These are phyloP conservation scores for Idaea straminata DNA, from an alignment of 2,888 invertebrate genomes.

Conservation along the genomic window DNA sequence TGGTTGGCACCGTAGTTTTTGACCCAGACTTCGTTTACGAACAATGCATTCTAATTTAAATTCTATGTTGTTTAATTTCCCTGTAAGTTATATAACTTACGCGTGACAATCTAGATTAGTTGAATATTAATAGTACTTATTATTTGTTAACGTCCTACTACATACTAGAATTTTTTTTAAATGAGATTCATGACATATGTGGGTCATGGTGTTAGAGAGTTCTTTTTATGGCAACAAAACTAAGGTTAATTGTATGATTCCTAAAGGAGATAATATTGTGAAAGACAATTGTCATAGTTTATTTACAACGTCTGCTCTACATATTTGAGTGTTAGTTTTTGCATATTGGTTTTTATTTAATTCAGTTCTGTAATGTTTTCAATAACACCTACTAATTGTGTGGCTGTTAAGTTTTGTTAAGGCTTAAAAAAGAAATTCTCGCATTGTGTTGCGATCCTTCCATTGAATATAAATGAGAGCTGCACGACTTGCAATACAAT, in stretches of 20 bases:
- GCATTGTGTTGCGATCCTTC: slow-evolving; percentile 12
- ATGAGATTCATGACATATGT: slow-evolving; percentile 25
- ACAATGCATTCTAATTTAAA: slow-evolving; percentile 70
- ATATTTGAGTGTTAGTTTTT: no score
- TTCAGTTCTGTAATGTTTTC: no score
- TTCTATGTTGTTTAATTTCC: slow-evolving; percentile 68
- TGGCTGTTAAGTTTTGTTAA: neutral
- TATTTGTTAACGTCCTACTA: slow-evolving; percentile 17
- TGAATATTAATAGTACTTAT: slow-evolving; percentile 17
- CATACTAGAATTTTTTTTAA: slow-evolving; percentile 30
- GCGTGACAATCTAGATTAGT: slow-evolving; percentile 40
- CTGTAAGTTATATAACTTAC: slow-evolving; percentile 62
- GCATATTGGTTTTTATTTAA: no score
- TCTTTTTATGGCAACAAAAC: slow-evolving; percentile 21
- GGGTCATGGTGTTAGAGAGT: slow-evolving; percentile 36
- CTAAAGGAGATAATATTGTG: neutral
- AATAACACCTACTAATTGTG: neutral
- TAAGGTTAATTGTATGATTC: slow-evolving; percentile 2
- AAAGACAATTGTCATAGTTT: neutral
- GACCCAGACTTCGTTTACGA: slow-evolving; percentile 67
- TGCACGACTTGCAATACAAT: slow-evolving; percentile 31
- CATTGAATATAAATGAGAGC: slow-evolving; percentile 25
- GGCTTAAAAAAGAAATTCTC: neutral
- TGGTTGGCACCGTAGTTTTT: slow-evolving; percentile 58
- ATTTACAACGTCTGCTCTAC: no score